Percentiles rank a stretch among this genome's conserved stretches.
Evolutionary conservation across 1,140 invertebrate species (phyloP).

Genomic region (Cydia splendana): DNA sequence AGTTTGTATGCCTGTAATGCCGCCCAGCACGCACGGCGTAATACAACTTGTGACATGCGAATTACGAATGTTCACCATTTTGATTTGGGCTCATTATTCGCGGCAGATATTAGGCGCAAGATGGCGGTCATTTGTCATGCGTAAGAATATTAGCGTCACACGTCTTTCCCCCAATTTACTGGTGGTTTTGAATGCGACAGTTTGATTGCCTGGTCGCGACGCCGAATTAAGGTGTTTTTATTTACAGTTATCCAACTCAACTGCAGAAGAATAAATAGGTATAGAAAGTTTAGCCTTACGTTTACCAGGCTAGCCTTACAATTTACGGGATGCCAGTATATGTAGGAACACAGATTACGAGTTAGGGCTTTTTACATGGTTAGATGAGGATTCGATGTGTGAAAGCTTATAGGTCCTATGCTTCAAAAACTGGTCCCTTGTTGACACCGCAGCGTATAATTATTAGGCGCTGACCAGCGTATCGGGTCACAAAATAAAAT

Average conservation of each 20-base stretch:
- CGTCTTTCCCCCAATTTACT: slow-evolving; percentile 68
- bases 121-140: slow-evolving; percentile 69
- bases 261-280: background rate
- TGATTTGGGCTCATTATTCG: slow-evolving; percentile 61
- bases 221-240: slow-evolving; percentile 58
- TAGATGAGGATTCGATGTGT: background rate
- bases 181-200: slow-evolving; percentile 59
- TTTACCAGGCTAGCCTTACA: background rate
- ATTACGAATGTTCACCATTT: slow-evolving; percentile 59
- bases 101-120: slow-evolving; percentile 49
- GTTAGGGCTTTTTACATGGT: background rate
- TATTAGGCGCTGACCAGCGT: no score
- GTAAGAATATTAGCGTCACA: slow-evolving; percentile 68
- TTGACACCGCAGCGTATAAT: no score
- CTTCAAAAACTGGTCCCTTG: no score
- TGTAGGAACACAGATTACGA: background rate
- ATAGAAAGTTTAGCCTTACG: slow-evolving; percentile 1
- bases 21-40: slow-evolving; percentile 47
- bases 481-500: no score
- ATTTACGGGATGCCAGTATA: background rate
- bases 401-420: no score
- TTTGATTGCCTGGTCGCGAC: slow-evolving; percentile 57
- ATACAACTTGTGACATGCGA: slow-evolving; percentile 58
- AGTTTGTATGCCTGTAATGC: slow-evolving; percentile 41
- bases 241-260: slow-evolving; percentile 43